Conservation (phyloP, 30 jellyfish, hydroid and myxozoan genomes). For the Aurelia aurita region DNA sequence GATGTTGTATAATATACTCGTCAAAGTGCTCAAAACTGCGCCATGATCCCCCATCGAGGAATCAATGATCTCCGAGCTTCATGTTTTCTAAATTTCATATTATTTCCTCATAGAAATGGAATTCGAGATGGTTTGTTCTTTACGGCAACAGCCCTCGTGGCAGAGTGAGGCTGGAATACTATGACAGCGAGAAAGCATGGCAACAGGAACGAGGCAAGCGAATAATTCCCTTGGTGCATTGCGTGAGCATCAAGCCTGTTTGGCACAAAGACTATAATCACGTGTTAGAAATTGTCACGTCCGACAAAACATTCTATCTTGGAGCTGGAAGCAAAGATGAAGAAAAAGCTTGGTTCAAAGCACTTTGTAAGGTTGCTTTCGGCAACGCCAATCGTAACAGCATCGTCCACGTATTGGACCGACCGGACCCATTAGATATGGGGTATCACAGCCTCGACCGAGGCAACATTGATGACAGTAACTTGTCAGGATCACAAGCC, state of each 20-base stretch:
- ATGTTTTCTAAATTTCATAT: too few relatives aligned
- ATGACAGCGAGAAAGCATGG: conserved; percentile 94
- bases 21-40: too few relatives aligned
- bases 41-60: too few relatives aligned
- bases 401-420: conserved; percentile 84
- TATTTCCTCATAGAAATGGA: conserved; percentile 89
- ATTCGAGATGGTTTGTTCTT: conserved; percentile 95
- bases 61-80: too few relatives aligned
- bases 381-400: conserved; percentile 96
- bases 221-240: conserved; percentile 88
- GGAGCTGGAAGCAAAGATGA: conserved; percentile 98
- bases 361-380: conserved; percentile 90
- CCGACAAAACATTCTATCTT: conserved; percentile 90
- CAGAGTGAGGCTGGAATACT: conserved; percentile 93
- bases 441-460: conserved; percentile 98
- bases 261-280: conserved; percentile 98
- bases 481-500: conserved; percentile 22
- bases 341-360: conserved; percentile 95
- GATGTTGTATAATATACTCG: too few relatives aligned
- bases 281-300: conserved; percentile 93
- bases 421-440: conserved; percentile 85
- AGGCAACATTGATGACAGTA: conserved; percentile 56
- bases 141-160: conserved; percentile 97
- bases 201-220: conserved; percentile 98
- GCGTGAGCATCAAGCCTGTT: conserved; percentile 98